Conservation (phyloP, 1,140 invertebrate genomes). For the Lysiphlebus fabarum region DNA sequence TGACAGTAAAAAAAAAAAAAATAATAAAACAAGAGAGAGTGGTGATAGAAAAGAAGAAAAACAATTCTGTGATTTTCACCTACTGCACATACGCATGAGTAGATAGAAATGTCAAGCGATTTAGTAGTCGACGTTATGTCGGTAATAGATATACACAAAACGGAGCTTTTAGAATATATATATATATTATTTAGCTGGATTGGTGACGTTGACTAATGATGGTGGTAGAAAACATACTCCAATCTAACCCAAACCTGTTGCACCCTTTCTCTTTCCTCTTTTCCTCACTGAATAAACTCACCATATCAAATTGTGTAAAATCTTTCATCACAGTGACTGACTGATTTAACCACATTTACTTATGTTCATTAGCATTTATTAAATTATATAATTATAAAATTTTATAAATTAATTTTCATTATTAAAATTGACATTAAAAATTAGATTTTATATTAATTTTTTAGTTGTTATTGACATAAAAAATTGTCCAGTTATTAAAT, state of each 20-base stretch:
- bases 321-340: slow-evolving; percentile 46
- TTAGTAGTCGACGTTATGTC: slow-evolving; percentile 38
- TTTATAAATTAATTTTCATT: too few species aligned
- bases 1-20: too few species aligned
- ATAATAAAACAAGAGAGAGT: too few species aligned
- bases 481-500: slow-evolving; percentile 51
- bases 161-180: slow-evolving; percentile 25
- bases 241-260: slow-evolving; percentile 55
- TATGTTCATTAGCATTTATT: too few species aligned
- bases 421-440: too few species aligned
- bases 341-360: slow-evolving; percentile 40
- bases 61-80: too few species aligned
- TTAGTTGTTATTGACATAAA: slow-evolving; percentile 38
- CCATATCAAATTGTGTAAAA: slow-evolving; percentile 52
- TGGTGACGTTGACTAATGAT: slow-evolving; percentile 58
- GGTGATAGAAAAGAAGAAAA: too few species aligned
- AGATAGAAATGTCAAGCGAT: slow-evolving; percentile 32
- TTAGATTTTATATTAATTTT: too few species aligned
- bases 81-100: slow-evolving; percentile 27
- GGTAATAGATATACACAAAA: slow-evolving; percentile 36
- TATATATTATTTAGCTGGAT: slow-evolving; percentile 33
- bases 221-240: slow-evolving; percentile 55
- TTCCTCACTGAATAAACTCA: slow-evolving; percentile 41
- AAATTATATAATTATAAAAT: too few species aligned
- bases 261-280: slow-evolving; percentile 37